Evolutionary conservation across 2,797 vertebrate species (phyloP).

Genomic region (Lagothrix lagotricha): DNA sequence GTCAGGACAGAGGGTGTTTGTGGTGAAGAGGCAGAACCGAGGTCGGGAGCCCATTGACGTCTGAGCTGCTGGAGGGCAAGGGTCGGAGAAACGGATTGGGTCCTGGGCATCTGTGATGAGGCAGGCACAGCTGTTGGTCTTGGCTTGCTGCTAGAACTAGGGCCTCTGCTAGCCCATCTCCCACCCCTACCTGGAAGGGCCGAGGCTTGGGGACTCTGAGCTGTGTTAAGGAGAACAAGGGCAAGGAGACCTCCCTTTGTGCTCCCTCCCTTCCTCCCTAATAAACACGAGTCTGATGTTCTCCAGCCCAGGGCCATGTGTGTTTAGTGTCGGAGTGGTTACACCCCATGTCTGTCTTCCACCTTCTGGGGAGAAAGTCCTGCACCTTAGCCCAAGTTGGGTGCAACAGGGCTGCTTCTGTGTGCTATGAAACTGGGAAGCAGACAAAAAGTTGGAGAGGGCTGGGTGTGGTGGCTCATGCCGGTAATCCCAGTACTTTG

Average conservation of each 20-base stretch:
- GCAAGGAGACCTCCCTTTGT: background rate
- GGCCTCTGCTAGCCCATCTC: background rate
- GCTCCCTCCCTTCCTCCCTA: background rate
- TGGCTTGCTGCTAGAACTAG: background rate
- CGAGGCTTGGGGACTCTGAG: background rate
- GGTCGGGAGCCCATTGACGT: constrained; percentile 89
- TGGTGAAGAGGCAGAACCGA: constrained; percentile 94
- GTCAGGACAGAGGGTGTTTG: constrained; percentile 94
- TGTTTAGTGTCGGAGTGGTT: background rate
- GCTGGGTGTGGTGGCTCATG: no score
- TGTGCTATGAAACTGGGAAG: background rate
- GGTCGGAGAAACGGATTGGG: background rate
- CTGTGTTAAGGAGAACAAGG: background rate
- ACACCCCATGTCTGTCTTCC: background rate
- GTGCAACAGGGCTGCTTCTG: background rate
- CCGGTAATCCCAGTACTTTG: no score
- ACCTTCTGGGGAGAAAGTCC: background rate
- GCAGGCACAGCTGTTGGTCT: background rate
- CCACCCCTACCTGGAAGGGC: background rate
- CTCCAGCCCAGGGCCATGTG: background rate
- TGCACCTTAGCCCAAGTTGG: background rate
- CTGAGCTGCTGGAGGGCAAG: constrained; percentile 72
- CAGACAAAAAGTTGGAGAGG: background rate
- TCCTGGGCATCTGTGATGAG: background rate
- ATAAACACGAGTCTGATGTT: constrained; percentile 63